Base-by-base conservation (phyloP, 2,113 vertebrate species). In the Mobula birostris region DNA sequence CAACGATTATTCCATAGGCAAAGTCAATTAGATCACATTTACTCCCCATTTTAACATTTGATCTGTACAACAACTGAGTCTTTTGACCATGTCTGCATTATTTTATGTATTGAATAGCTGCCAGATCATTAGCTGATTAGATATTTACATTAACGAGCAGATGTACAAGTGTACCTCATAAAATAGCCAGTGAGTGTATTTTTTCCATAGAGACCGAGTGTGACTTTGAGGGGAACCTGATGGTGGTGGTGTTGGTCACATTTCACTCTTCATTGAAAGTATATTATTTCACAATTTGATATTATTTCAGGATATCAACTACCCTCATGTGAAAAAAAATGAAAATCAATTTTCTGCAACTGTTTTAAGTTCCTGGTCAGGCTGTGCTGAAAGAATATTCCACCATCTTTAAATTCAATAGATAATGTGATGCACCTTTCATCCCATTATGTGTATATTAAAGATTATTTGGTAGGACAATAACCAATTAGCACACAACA, bases 261-360 rank as follows among this genome's bases (percentile, higher is more conserved):
- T 40, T 87, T 95, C 94, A 79, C 87, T 85, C 95, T 95, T 96
- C 83, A 95, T 94, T 96, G 95, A 96, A 96, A 96, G 79, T 76
- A 94, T 91, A 95, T 95, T 91, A 36, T 78, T 6, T 94, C 5
- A 58, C 12, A 85, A 6, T 61, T n/a, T 94, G 94, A 94, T 80
- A 95, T 95, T 95, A 94, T 95, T 94, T 94, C 76, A 94, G 94
- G 9, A 76, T 8, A 72, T 92, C 63, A 66, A 17, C 11, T 70
- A n/a, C 48, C 58, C 27, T 27, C 94, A 48, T 94, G 94, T 94
- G 92, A 68, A 94, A 94, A 85, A 94, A 82, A 48, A 76, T 68
- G 58, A 8, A 83, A 88, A 94, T 94, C 94, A 68, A 94, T 83
- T 61, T 70, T 17, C 40, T 74, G 7, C 40, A 58, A 36, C 72